Percentiles rank a stretch among this genome's conserved stretches.
These are phyloP conservation scores for Diabrotica undecimpunctata DNA, from an alignment of 1,140 invertebrate genomes.

Conservation along the genomic window DNA sequence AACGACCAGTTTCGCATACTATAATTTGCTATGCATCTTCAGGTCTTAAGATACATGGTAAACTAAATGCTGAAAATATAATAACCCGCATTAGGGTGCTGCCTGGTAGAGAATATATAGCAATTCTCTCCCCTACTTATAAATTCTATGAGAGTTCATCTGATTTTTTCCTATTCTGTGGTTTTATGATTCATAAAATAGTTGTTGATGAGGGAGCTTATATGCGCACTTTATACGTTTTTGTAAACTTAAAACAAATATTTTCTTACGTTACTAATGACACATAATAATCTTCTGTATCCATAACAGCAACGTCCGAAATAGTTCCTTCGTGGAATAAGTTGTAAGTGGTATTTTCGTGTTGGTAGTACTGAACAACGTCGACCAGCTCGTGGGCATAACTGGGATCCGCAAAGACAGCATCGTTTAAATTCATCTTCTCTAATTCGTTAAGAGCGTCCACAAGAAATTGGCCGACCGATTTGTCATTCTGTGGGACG, in stretches of 20 bases:
- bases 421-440: slow-evolving; percentile 39
- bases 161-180: no score
- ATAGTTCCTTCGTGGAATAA: slow-evolving; percentile 50
- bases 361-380: slow-evolving; percentile 29
- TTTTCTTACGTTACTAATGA: slow-evolving; percentile 65
- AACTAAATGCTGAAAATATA: no score
- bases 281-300: slow-evolving; percentile 65
- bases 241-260: neutral
- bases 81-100: no score
- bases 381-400: slow-evolving; percentile 29
- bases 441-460: slow-evolving; percentile 32
- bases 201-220: no score
- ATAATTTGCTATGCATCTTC: no score
- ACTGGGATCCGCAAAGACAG: slow-evolving; percentile 29
- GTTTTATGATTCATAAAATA: no score
- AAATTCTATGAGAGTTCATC: no score
- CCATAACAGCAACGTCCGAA: slow-evolving; percentile 61
- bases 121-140: no score
- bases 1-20: no score
- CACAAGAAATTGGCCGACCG: slow-evolving; percentile 38
- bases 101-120: no score
- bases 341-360: slow-evolving; percentile 39
- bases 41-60: no score
- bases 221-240: no score
- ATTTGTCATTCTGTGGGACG: slow-evolving; percentile 35